These are phyloP conservation scores for Dendroctonus valens DNA, from an alignment of 1,140 invertebrate species.

Conservation along the genomic window DNA sequence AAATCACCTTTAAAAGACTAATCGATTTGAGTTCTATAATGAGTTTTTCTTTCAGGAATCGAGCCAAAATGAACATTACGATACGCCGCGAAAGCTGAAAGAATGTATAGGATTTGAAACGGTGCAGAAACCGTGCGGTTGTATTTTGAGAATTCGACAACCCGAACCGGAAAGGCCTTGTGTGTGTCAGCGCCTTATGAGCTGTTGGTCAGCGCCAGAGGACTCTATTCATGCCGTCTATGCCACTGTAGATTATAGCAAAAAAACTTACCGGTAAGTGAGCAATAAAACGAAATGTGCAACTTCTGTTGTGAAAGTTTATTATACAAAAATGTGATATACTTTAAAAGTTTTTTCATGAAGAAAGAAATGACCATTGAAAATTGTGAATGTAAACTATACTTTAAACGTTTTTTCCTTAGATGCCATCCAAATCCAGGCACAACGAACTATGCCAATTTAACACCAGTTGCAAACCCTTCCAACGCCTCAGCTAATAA, in stretches of 20 bases:
- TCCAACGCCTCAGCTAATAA: conserved; percentile 11
- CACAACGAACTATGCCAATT: conserved; percentile 62
- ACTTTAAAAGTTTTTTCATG: too few species aligned
- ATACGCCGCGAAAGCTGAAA: conserved; percentile 73
- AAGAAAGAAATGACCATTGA: too few species aligned
- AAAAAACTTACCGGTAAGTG: conserved; percentile 53
- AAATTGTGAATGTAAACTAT: too few species aligned
- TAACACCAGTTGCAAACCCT: conserved; percentile 52
- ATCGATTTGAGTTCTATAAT: neutral
- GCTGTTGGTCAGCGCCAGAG: conserved; percentile 47
- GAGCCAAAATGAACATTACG: conserved; percentile 61
- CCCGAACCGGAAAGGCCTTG: conserved; percentile 49
- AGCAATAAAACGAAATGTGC: too few species aligned
- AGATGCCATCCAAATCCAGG: conserved; percentile 35
- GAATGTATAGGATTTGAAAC: conserved; percentile 61
- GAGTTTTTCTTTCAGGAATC: conserved; percentile 52
- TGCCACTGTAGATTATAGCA: conserved; percentile 68
- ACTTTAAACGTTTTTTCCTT: neutral
- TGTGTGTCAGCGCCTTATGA: conserved; percentile 46
- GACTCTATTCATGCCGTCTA: conserved; percentile 58
- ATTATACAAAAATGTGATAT: too few species aligned
- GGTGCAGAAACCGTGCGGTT: conserved; percentile 62
- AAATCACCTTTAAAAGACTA: neutral
- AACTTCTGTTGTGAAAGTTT: too few species aligned
- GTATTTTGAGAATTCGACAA: conserved; percentile 56